A percentile compares a stretch with the other conserved stretches of the same genome.
These are phyloP conservation scores for Solenopsis invicta DNA, from an alignment of 1,140 invertebrate species.

Conservation along the genomic window DNA sequence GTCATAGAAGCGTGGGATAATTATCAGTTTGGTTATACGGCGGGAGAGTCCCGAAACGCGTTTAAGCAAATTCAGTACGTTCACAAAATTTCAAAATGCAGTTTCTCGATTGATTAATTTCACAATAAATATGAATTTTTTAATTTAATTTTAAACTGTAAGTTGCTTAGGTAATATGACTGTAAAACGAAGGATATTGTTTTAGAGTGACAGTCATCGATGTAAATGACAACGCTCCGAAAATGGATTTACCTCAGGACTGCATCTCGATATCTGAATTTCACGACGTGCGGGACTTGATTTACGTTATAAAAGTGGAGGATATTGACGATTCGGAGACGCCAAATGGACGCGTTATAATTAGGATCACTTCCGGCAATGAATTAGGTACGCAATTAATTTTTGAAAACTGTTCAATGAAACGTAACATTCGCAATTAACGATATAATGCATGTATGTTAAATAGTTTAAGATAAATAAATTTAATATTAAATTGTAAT, in stretches of 20 bases:
- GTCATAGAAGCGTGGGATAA: slow-evolving; percentile 98
- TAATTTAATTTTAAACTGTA: background rate
- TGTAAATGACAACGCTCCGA: slow-evolving; percentile 95
- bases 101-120: slow-evolving; percentile 9
- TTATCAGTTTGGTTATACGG: slow-evolving; percentile 96
- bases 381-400: slow-evolving; percentile 88
- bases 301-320: slow-evolving; percentile 91
- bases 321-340: slow-evolving; percentile 94
- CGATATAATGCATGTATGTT: background rate
- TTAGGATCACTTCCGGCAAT: slow-evolving; percentile 92
- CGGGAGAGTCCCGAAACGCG: slow-evolving; percentile 95
- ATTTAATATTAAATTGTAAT: too few species aligned
- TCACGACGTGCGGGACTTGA: slow-evolving; percentile 92
- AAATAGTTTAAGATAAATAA: background rate
- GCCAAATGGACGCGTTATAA: slow-evolving; percentile 92
- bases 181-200: slow-evolving; percentile 65
- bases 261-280: slow-evolving; percentile 96
- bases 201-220: slow-evolving; percentile 90
- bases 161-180: background rate
- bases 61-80: slow-evolving; percentile 96
- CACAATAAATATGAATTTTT: background rate
- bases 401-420: too few species aligned
- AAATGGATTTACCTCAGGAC: slow-evolving; percentile 89
- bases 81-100: background rate
- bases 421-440: background rate